Conservation (phyloP, 2,113 vertebrate species). For the Capreolus pygargus region DNA sequence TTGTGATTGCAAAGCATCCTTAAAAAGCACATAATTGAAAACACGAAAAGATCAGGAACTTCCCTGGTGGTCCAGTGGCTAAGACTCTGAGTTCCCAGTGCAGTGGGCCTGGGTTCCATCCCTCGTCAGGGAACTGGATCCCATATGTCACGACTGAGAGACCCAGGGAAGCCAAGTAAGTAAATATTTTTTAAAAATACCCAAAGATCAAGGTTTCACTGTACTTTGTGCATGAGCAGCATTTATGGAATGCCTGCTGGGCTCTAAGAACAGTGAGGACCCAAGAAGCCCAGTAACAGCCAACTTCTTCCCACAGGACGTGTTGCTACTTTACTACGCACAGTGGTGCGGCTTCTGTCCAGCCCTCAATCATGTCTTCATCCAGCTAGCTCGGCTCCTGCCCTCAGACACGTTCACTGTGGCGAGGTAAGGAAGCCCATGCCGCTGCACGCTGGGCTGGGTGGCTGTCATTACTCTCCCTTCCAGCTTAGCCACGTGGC, state of each 20-base stretch:
- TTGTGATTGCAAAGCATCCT: background rate
- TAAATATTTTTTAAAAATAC: background rate
- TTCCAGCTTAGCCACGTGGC: background rate
- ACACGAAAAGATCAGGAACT: background rate
- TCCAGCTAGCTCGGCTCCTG: slow-evolving; percentile 91
- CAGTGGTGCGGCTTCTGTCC: slow-evolving; percentile 98
- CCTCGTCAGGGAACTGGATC: background rate
- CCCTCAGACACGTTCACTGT: slow-evolving; percentile 87
- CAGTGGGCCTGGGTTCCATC: background rate
- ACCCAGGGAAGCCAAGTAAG: background rate
- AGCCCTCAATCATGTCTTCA: slow-evolving; percentile 92
- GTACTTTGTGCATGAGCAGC: background rate
- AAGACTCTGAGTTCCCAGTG: background rate
- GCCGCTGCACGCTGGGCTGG: background rate
- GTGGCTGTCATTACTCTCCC: background rate
- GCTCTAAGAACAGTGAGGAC: background rate
- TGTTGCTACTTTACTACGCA: slow-evolving; percentile 94
- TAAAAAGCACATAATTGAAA: background rate
- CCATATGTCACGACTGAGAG: background rate
- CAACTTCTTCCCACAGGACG: slow-evolving; percentile 82
- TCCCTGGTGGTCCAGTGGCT: background rate
- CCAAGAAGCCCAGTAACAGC: background rate
- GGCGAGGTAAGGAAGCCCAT: slow-evolving; percentile 86
- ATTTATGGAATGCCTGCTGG: background rate
- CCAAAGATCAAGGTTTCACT: background rate